A percentile compares a stretch with the other conserved stretches of the same genome.
phyloP scores from a whole-genome alignment of 2,797 vertebrate species.

The Cuculus canorus region DNA sequence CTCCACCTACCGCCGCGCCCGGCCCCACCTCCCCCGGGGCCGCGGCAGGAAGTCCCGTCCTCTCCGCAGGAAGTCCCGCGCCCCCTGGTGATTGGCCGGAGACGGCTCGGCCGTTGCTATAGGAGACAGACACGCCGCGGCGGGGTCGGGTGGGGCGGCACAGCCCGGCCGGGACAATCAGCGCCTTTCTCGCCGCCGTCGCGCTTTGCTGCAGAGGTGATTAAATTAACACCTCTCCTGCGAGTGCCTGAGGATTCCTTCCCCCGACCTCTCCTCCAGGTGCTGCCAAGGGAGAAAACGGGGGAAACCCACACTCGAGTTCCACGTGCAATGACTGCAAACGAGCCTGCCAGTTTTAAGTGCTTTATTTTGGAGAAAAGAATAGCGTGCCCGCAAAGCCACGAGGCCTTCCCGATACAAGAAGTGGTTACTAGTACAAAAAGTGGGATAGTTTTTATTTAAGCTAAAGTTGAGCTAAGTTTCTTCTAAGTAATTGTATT shows the following conservation, averaged over 20 bases:
- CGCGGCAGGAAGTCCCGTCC: background rate
- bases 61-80: background rate
- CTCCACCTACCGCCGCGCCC: background rate
- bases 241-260: too few relatives aligned
- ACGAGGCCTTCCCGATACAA: too few relatives aligned
- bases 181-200: too few relatives aligned
- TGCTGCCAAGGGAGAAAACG: background rate
- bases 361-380: fast-evolving
- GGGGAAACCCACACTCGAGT: fast-evolving
- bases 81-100: background rate
- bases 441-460: too few relatives aligned
- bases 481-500: too few relatives aligned
- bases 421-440: too few relatives aligned
- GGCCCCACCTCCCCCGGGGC: background rate
- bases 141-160: too few relatives aligned
- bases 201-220: too few relatives aligned
- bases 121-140: background rate
- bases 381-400: background rate
- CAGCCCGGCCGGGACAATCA: background rate
- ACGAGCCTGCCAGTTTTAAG: fast-evolving
- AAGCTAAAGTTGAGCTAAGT: too few relatives aligned
- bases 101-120: background rate
- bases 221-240: background rate
- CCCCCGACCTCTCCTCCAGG: too few relatives aligned
- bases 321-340: too few relatives aligned